A percentile compares a stretch with the other conserved stretches of the same genome.
Conservation (phyloP, 2,797 vertebrate species). For the Prionace glauca region DNA sequence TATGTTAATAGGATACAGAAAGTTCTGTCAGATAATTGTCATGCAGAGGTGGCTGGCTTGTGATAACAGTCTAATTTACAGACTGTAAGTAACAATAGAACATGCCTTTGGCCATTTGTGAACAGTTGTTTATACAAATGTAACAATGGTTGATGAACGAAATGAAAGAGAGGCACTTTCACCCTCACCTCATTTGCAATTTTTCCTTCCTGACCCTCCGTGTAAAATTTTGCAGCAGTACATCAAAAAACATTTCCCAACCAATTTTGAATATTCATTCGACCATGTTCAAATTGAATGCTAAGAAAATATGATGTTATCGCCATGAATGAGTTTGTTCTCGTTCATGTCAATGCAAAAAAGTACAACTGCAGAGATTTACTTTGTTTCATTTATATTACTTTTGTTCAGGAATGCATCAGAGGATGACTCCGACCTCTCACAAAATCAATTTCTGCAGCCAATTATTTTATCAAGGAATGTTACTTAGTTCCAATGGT, state of each 20-base stretch:
- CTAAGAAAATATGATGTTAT: background rate
- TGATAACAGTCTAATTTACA: background rate
- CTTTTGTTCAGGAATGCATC: background rate
- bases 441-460: background rate
- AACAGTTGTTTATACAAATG: background rate
- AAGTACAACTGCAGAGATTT: background rate
- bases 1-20: background rate
- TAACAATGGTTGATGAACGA: background rate
- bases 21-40: constrained; percentile 21
- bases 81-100: background rate
- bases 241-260: background rate
- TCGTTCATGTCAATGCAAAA: background rate
- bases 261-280: background rate
- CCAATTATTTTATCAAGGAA: background rate
- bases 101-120: background rate
- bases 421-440: background rate
- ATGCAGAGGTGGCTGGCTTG: background rate
- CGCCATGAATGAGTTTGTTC: background rate
- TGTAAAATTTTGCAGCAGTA: constrained; percentile 7
- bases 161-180: background rate
- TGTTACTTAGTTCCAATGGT: background rate
- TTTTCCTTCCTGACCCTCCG: background rate
- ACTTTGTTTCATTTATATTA: background rate
- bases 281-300: background rate
- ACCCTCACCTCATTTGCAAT: background rate